Base-by-base conservation (phyloP, 2,797 vertebrate genomes). In the Bradypodion pumilum region DNA sequence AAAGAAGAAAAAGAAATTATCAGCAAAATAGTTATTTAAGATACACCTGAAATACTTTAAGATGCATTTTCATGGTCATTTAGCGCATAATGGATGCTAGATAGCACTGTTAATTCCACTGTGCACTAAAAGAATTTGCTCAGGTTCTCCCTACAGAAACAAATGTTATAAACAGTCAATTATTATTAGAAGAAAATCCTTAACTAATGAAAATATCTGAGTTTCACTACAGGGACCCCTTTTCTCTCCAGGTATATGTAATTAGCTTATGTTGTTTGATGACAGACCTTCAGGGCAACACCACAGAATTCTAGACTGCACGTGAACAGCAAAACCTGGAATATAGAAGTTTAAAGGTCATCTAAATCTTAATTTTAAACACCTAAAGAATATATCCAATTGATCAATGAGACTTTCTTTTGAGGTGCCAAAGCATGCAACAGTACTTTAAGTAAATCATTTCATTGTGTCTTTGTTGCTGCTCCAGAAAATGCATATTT, bases 1-100 rank as follows among this genome's bases (percentile, higher is more conserved):
- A 60, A 78, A 94, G 89, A 92, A 86, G 85, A 89, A 80, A 42
- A 32, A 56, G 46, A 32, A 15, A 65, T 63, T 1, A 63, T 82
- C 62, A 82, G 46, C 42, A 49, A 49, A 52, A 25, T 6, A 65
- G 60, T 74, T 19, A 40, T 78, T 52, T 79, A 37, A 60, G 7
- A 59, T 66, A 69, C 12, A 68, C 29, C 52, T 37, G 12, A 25
- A 35, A 59, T 15, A 70, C 35, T 68, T 49, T 7, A 37, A 15
- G 12, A 3, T 52, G 35, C 1, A 52, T 40, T 32, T 5, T 16
- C 27, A 42, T 56, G 23, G 46, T 73, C 7, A 49, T 13, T 65
- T 52, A 46, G 2, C 40, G 32, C 32, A 82, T 29, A 60, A 42
- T 27, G 2, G 56, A 21, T 12, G 40, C 23, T 21, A 42, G 9